Percentiles rank a stretch among this genome's conserved stretches.
phyloP scores from a whole-genome alignment of 2,888 invertebrate genomes.

The Gymnocheta viridis region DNA sequence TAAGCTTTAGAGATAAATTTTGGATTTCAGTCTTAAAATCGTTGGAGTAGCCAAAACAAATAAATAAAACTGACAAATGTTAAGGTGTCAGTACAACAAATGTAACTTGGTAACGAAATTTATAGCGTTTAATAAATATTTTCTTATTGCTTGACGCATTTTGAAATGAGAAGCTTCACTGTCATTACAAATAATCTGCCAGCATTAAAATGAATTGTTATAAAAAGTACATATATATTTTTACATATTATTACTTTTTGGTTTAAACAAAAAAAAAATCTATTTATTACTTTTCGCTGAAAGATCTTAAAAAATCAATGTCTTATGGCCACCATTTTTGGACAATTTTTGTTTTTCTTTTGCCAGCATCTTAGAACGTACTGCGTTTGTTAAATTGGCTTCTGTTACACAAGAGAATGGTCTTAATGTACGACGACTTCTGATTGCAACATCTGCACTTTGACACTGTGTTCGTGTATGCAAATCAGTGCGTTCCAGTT shows the following conservation, averaged over 20 bases:
- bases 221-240: background rate
- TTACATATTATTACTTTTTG: constrained; percentile 15
- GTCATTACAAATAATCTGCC: background rate
- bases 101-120: constrained; percentile 10
- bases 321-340: constrained; percentile 73
- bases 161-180: constrained; percentile 33
- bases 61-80: constrained; percentile 26
- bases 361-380: constrained; percentile 79
- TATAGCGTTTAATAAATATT: constrained; percentile 42
- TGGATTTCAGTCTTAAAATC: background rate
- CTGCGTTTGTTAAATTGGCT: constrained; percentile 84
- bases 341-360: constrained; percentile 75
- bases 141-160: too few relatives aligned
- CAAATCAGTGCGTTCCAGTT: constrained; percentile 76
- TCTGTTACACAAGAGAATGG: constrained; percentile 82
- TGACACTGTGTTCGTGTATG: constrained; percentile 73
- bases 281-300: constrained; percentile 16
- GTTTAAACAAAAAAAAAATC: background rate
- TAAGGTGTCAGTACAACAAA: constrained; percentile 27
- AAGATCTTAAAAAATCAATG: constrained; percentile 53
- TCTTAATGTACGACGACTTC: constrained; percentile 65
- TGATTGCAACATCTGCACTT: constrained; percentile 70
- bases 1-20: constrained; percentile 17
- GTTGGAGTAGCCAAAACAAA: background rate
- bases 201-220: constrained; percentile 16